Evolutionary conservation across 2,797 vertebrate genomes (phyloP), one percentile per base, ranked within the genome.

Genomic region (Oryzias dopingdopingensis): DNA sequence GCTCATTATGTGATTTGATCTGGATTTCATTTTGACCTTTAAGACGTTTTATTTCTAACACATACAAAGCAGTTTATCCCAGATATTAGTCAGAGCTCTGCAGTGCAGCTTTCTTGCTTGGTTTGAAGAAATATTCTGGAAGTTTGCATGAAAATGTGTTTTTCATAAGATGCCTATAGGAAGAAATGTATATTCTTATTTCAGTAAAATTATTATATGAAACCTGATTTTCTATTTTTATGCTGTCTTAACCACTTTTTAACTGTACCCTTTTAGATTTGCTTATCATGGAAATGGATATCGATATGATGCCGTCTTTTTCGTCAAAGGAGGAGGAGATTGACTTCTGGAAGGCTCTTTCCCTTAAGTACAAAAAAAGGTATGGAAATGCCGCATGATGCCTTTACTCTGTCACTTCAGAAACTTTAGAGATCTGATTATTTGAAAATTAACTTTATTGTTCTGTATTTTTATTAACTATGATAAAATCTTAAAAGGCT

Each of bases 261-360:
- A 58, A 41, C 65, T 8, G 23, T 40, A 7, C 10, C 65, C 50
- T 42, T 52, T 32, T 66, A 91, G 89, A 88, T 75, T 65, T 74
- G 52, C 88, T 92, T 90, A 91, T 86, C 89, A 97, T 97, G 95
- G 96, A 96, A 86, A 88, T 84, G 76, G 93, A 96, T 37, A 37
- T 37, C 2, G 10, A 37, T 72, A 92, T 92, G 83, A 94, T 91
- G 71, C 95, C 94, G 18, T 93, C 93, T 84, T 96, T 97, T 84
- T 94, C 94, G 24, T 95, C 93, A 56, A 94, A 94, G 85, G 94
- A 96, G 52, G 95, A 97, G 86, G 95, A 97, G 85, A 94, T 94
- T 55, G 88, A 91, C 0, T 96, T 95, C 75, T 98, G 96, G 96
- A 96, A 94, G 86, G 73, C 91, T 61, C 92, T 95, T 55, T 94